phyloP scores from a whole-genome alignment of 2,797 vertebrate species.

The Perodicticus potto region DNA sequence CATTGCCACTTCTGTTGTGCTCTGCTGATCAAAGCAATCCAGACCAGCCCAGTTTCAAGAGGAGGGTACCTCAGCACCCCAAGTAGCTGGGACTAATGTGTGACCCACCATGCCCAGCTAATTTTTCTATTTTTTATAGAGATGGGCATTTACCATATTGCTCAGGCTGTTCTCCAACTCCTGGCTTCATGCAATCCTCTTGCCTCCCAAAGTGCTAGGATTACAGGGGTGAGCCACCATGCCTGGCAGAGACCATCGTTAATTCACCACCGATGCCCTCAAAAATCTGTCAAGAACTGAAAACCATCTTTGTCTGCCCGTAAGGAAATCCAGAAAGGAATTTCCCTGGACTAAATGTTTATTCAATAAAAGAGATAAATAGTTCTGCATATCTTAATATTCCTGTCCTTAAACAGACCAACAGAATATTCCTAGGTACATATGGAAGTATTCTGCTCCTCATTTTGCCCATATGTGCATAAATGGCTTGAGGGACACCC shows the following conservation, averaged over 20 bases:
- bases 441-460: not conserved
- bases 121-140: not conserved
- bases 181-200: not conserved
- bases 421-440: constrained; percentile 3
- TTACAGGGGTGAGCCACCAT: not conserved
- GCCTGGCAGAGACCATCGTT: not conserved
- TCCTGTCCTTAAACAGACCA: not conserved
- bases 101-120: not conserved
- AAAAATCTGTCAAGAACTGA: not conserved
- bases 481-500: not conserved
- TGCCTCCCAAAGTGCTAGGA: not conserved
- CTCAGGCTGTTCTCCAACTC: not conserved
- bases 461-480: not conserved
- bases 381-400: not conserved
- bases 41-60: not conserved
- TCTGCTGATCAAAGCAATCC: not conserved
- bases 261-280: not conserved
- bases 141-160: not conserved
- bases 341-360: not conserved
- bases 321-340: constrained; percentile 39
- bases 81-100: not conserved
- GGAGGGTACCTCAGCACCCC: not conserved
- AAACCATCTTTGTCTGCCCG: not conserved
- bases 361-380: constrained; percentile 1
- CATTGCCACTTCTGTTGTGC: not conserved